Base-by-base conservation (phyloP, 1,140 invertebrate species). In the Coptotermes formosanus region DNA sequence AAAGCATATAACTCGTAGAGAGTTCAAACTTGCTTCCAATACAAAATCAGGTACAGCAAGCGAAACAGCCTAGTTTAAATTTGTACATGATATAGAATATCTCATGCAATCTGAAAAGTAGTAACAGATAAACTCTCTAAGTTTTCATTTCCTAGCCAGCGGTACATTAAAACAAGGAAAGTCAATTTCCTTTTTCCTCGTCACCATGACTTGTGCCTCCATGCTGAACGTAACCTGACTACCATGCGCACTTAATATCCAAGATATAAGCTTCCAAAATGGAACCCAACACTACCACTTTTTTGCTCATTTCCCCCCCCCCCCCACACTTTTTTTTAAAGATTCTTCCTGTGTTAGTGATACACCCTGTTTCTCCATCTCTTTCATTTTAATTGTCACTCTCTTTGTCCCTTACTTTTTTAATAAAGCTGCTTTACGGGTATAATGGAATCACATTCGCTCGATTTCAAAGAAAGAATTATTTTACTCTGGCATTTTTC, bases 331-430 rank as follows among this genome's bases (percentile, higher is more conserved):
- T 55, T 75, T 64, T 30, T 12, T 38, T 38, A 38, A 38, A 38
- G 64, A 30, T 30, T 75, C 64, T 9, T 75, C 64, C 59, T n/a
- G 2, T 48, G 2, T 48, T 48, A 48, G 45, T 48, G 45, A 48
- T 48, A 48, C 59, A 21, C 59, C 19, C 7, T 87, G 45, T 87
- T 85, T 87, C 44, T 87, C 86, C 87, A 69, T 83, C 87, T 83
- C 86, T 87, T 86, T 87, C 48, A 11, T 19, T 85, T 85, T 85
- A 83, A 83, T 83, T 83, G 82, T 83, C 82, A 83, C 82, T 83
- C 82, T 23, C 82, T 83, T 83, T 83, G n/a, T 21, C 38, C 45
- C 82, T 83, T 82, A 45, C 82, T 38, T 48, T 48, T 48, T 43
- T 83, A 83, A 83, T 83, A 83, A 83, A 83, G 82, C 82, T 45